Evolutionary conservation across 2,888 invertebrate species (phyloP), one percentile per base, ranked within the genome.

Genomic region (Rhagium mordax): DNA sequence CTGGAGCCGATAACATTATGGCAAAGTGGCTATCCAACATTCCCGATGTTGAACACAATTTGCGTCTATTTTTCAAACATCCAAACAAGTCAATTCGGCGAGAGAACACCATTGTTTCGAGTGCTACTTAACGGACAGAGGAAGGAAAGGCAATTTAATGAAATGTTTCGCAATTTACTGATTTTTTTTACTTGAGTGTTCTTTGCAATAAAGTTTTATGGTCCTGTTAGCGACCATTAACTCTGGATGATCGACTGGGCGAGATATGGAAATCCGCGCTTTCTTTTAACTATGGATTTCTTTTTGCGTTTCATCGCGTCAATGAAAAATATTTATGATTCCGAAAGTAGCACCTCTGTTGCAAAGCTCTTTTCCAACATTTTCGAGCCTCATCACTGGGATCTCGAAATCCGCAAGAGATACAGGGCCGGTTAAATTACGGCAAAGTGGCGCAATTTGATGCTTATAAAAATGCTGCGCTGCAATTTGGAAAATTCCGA

Each of bases 21-120:
- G 53, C 78, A 72, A 78, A 79, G 79, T 80, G 78, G 77, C 77
- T 71, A 75, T 75, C 75, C 68, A 78, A 74, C 79, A 78, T 79
- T 77, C 73, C 70, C 74, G 71, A 70, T 74, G 76, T 79, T 74
- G 74, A 79, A 71, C 75, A 76, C 72, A 68, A 72, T 62, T 55
- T 67, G 62, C 49, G 33, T 49, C 55, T 66, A 66, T 66, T 66
- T 66, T 66, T 66, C 66, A 66, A 33, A 53, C 66, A 53, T 10
- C 33, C 18, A 20, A 51, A 47, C 41, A 47, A 47, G 60, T 60
- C 60, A 20, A 47, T 47, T 47, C 18, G 20, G 29, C 8, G 57
- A 60, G 20, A 33, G 60, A 20, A n/a, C 7, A 3, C 20, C 41
- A 60, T 60, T 60, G 60, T 59, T 59, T 59, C 24, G 57, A 29